phyloP scores from a whole-genome alignment of 2,888 invertebrate species.

The Parnassius smintheus region DNA sequence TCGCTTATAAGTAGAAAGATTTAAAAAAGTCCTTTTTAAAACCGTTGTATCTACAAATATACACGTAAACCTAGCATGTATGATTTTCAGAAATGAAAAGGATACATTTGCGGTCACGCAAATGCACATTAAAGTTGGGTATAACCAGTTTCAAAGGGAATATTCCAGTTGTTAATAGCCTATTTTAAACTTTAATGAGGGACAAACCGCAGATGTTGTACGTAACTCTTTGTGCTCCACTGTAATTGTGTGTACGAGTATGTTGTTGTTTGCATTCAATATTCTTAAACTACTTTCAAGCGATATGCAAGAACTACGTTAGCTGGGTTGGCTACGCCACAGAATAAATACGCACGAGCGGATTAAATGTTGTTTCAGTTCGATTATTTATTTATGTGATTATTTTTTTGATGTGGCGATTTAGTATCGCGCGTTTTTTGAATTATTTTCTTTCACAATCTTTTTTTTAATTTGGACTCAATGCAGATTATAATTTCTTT shows the following conservation, averaged over 20 bases:
- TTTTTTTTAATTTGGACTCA: too few species aligned
- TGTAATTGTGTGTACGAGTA: not conserved
- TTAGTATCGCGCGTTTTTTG: too few species aligned
- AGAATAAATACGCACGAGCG: too few species aligned
- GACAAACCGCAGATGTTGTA: conserved; percentile 6
- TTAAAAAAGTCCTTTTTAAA: too few species aligned
- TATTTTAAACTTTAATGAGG: conserved; percentile 22
- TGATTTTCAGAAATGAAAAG: conserved; percentile 2
- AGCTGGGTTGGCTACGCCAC: too few species aligned
- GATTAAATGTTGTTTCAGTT: too few species aligned
- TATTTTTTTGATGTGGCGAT: too few species aligned
- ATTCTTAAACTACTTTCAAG: not conserved
- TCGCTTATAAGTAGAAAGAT: too few species aligned
- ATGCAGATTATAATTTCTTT: too few species aligned
- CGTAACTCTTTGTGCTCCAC: not conserved
- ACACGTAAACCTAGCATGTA: not conserved
- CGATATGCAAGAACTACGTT: too few species aligned
- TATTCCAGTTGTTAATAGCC: conserved; percentile 21
- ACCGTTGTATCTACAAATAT: not conserved
- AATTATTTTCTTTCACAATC: too few species aligned
- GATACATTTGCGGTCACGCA: conserved; percentile 13
- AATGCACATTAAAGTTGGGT: conserved; percentile 6
- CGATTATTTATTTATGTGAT: too few species aligned
- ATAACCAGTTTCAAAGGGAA: conserved; percentile 20
- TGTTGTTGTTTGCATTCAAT: not conserved